These are phyloP conservation scores for Anguilla obscura DNA, from an alignment of 2,797 vertebrate species.

Conservation along the genomic window DNA sequence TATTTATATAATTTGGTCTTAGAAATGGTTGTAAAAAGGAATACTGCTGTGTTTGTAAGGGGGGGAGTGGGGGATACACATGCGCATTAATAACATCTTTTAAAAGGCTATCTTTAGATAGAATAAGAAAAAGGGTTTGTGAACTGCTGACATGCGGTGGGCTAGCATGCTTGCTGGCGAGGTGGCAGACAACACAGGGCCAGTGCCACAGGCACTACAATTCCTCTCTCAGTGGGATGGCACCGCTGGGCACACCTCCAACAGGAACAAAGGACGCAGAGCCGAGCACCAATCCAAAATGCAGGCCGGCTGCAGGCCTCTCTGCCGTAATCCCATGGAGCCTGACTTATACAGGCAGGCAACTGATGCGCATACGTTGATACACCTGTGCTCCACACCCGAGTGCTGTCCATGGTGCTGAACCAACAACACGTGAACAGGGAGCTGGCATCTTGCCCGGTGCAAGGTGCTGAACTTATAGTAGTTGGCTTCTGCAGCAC, in stretches of 20 bases:
- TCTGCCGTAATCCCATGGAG: not conserved
- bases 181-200: not conserved
- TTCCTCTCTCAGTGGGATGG: not conserved
- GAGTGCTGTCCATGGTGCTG: not conserved
- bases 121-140: not conserved
- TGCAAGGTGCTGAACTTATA: not conserved
- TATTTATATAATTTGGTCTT: not conserved
- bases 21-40: not conserved
- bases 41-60: not conserved
- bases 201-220: not conserved
- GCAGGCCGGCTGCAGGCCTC: not conserved
- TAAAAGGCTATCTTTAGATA: not conserved
- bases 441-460: not conserved
- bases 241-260: not conserved
- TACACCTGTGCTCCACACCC: not conserved
- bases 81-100: not conserved
- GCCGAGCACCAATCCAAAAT: not conserved
- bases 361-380: not conserved
- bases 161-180: not conserved
- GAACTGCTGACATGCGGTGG: not conserved
- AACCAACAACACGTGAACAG: not conserved
- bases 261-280: not conserved
- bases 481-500: not conserved
- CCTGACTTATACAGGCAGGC: not conserved
- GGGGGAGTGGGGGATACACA: not conserved